Evolutionary conservation across 2,888 invertebrate genomes (phyloP).

Genomic region (Callosobruchus maculatus): DNA sequence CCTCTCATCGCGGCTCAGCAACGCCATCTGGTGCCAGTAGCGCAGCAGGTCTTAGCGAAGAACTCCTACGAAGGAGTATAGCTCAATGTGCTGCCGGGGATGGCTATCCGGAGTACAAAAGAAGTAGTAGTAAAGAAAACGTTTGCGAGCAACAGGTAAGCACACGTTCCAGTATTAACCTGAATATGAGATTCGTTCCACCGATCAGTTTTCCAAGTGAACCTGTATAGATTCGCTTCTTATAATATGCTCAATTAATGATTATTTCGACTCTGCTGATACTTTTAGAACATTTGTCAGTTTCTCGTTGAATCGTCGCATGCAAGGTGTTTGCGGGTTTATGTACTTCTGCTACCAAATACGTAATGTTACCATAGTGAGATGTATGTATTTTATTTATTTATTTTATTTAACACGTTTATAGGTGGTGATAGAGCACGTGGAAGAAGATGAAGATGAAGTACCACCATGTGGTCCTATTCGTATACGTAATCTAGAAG

Average conservation of each 20-base stretch:
- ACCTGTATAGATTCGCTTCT: too few species aligned
- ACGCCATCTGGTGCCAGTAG: conserved; percentile 57
- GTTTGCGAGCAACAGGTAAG: conserved; percentile 66
- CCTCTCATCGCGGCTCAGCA: conserved; percentile 59
- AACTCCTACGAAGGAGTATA: conserved; percentile 64
- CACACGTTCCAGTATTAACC: neutral
- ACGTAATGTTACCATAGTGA: too few species aligned
- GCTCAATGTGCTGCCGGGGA: conserved; percentile 55
- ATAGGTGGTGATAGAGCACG: conserved; percentile 49
- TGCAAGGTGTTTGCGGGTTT: too few species aligned
- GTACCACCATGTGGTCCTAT: conserved; percentile 69
- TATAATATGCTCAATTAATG: too few species aligned
- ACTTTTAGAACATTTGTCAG: too few species aligned
- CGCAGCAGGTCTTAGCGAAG: conserved; percentile 64
- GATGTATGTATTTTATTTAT: too few species aligned
- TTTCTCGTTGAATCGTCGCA: too few species aligned
- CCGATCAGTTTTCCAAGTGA: too few species aligned
- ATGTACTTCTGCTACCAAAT: too few species aligned
- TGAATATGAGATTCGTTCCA: too few species aligned
- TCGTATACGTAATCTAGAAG: conserved; percentile 86
- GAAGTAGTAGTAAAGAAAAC: conserved; percentile 63
- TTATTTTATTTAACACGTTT: conserved; percentile 12
- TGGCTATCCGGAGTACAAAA: conserved; percentile 62
- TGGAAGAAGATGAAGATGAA: conserved; percentile 69
- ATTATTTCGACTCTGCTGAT: too few species aligned